phyloP scores from a whole-genome alignment of 2,888 invertebrate species.

The Trissoscelio sp. region DNA sequence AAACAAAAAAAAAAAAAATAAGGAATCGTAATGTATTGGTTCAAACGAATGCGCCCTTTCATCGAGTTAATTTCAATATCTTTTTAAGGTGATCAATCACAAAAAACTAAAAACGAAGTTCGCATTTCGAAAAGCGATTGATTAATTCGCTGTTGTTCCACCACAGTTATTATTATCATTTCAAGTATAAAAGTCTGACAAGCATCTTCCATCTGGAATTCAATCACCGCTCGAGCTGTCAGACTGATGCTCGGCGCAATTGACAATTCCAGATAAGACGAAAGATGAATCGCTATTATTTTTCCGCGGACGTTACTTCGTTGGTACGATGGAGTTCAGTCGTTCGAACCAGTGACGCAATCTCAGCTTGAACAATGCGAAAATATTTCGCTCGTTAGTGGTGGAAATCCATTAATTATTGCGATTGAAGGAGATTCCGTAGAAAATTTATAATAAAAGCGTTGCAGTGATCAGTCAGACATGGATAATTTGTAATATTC shows the following conservation, averaged over 20 bases:
- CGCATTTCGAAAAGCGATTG: constrained; percentile 1
- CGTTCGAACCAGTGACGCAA: neutral
- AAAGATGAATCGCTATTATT: constrained; percentile 38
- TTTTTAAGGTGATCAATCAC: constrained; percentile 2
- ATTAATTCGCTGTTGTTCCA: constrained; percentile 10
- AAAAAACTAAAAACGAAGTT: neutral
- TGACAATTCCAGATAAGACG: constrained; percentile 48
- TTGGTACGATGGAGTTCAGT: neutral
- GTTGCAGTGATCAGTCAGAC: too few relatives aligned
- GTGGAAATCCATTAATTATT: too few relatives aligned
- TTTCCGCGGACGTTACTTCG: constrained; percentile 7
- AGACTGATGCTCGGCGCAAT: constrained; percentile 8
- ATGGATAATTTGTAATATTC: too few relatives aligned
- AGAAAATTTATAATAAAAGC: too few relatives aligned
- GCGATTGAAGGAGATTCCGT: too few relatives aligned
- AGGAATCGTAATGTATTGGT: constrained; percentile 28
- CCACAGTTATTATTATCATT: constrained; percentile 18
- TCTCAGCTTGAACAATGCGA: neutral
- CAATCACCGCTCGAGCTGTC: constrained; percentile 25
- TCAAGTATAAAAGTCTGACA: constrained; percentile 39
- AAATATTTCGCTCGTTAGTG: neutral
- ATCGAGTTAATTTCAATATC: constrained; percentile 37
- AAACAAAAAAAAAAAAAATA: constrained; percentile 21
- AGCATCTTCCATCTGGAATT: constrained; percentile 45
- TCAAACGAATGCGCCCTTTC: constrained; percentile 9